These are phyloP conservation scores for Urocitellus parryii DNA, from an alignment of 2,113 vertebrate species.

Conservation along the genomic window DNA sequence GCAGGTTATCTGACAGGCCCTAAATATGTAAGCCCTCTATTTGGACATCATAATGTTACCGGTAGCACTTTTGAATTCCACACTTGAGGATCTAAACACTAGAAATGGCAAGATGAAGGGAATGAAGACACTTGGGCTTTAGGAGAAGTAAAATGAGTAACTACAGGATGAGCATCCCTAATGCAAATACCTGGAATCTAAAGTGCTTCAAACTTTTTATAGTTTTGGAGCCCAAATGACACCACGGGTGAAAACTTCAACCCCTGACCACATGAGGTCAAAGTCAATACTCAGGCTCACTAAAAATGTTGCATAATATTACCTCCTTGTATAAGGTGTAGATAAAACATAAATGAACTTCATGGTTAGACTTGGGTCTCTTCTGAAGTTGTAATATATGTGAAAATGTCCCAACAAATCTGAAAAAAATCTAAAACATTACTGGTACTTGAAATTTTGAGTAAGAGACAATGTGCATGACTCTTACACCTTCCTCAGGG, in stretches of 20 bases:
- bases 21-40: background rate
- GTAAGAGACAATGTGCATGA: background rate
- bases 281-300: background rate
- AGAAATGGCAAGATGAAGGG: background rate
- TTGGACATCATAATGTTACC: background rate
- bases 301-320: background rate
- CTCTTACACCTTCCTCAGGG: no score
- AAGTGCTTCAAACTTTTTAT: background rate
- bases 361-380: background rate
- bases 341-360: background rate
- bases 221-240: background rate
- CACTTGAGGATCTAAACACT: background rate
- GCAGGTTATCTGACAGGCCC: background rate
- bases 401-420: background rate
- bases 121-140: background rate
- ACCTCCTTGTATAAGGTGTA: background rate
- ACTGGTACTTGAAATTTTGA: background rate
- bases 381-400: background rate
- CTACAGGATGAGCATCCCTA: background rate
- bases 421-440: background rate
- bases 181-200: background rate
- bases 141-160: background rate
- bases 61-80: background rate
- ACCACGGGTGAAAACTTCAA: background rate
- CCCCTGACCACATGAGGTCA: background rate